Evolutionary conservation across 92 coral and sea anemone genomes (phyloP).

Genomic region (Epizoanthus illoricatus): DNA sequence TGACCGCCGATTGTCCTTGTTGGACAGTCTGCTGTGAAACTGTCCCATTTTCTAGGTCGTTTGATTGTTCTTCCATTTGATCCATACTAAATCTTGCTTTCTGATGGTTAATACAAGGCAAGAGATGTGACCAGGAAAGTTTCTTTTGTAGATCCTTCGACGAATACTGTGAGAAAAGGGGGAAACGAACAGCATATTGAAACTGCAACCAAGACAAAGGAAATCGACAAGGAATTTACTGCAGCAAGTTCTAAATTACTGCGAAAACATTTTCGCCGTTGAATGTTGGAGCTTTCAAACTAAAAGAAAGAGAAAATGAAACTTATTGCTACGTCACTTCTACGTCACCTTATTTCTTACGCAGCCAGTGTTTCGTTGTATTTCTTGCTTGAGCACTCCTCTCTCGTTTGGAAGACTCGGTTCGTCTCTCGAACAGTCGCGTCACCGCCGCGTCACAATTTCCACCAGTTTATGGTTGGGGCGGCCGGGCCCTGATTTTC

Average conservation of each 20-base stretch:
- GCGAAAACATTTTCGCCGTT: slow-evolving; percentile 36
- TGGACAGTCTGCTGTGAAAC: slow-evolving; percentile 72
- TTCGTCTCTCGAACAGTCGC: slow-evolving; percentile 85
- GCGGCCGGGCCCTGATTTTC: slow-evolving; percentile 61
- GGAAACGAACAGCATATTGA: slow-evolving; percentile 77
- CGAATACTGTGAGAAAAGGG: slow-evolving; percentile 48
- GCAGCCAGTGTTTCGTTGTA: slow-evolving; percentile 99
- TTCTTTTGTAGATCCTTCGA: slow-evolving; percentile 41
- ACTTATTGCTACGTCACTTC: slow-evolving; percentile 99
- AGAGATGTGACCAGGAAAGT: slow-evolving; percentile 13
- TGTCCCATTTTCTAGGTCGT: slow-evolving; percentile 91
- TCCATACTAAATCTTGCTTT: slow-evolving; percentile 64
- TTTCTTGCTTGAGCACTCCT: slow-evolving; percentile 80
- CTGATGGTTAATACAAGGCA: slow-evolving; percentile 15
- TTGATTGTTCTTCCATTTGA: slow-evolving; percentile 89
- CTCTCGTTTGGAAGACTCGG: slow-evolving; percentile 48
- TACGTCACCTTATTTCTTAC: slow-evolving; percentile 99
- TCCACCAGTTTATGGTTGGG: slow-evolving; percentile 68
- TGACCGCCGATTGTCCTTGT: slow-evolving; percentile 79
- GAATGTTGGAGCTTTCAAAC: slow-evolving; percentile 54
- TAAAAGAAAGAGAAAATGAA: slow-evolving; percentile 94
- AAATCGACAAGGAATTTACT: slow-evolving; percentile 41
- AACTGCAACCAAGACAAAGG: slow-evolving; percentile 64
- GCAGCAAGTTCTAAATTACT: slow-evolving; percentile 26
- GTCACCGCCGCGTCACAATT: slow-evolving; percentile 96